These are phyloP conservation scores for Sycophila texana DNA, from an alignment of 2,888 invertebrate genomes.

Conservation along the genomic window DNA sequence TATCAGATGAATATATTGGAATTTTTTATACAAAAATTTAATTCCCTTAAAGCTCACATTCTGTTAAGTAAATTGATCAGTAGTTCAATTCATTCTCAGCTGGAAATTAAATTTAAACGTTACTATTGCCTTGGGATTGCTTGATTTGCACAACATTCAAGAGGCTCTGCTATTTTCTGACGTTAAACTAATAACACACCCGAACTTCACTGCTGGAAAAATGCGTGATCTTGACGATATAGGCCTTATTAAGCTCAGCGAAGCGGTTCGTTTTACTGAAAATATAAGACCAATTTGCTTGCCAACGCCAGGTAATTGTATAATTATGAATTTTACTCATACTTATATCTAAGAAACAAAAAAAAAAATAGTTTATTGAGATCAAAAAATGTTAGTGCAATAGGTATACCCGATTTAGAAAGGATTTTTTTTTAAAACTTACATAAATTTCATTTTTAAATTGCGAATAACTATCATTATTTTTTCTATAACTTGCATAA, in stretches of 20 bases:
- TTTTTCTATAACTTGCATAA: background rate
- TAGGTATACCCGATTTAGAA: no score
- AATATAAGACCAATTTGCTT: conserved; percentile 78
- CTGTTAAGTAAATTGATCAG: no score
- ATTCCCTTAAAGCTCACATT: no score
- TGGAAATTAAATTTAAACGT: no score
- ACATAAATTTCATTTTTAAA: background rate
- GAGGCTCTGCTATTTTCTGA: conserved; percentile 75
- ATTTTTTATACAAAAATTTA: no score
- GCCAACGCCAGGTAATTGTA: conserved; percentile 74
- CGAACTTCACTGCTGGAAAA: conserved; percentile 76
- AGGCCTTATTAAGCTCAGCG: conserved; percentile 77
- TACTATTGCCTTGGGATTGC: conserved; percentile 75
- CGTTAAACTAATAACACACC: conserved; percentile 75
- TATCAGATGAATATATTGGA: no score
- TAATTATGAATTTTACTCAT: background rate
- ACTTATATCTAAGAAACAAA: no score
- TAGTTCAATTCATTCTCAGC: no score
- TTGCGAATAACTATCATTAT: background rate
- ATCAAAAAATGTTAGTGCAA: no score
- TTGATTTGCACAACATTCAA: conserved; percentile 73
- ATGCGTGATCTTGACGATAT: conserved; percentile 80
- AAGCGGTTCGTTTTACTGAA: conserved; percentile 75
- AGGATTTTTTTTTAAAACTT: conserved; percentile 4
- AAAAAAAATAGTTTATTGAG: no score